Evolutionary conservation across 2,888 invertebrate genomes (phyloP), one percentile per base, ranked within the genome.

Genomic region (Drosophila merina): DNA sequence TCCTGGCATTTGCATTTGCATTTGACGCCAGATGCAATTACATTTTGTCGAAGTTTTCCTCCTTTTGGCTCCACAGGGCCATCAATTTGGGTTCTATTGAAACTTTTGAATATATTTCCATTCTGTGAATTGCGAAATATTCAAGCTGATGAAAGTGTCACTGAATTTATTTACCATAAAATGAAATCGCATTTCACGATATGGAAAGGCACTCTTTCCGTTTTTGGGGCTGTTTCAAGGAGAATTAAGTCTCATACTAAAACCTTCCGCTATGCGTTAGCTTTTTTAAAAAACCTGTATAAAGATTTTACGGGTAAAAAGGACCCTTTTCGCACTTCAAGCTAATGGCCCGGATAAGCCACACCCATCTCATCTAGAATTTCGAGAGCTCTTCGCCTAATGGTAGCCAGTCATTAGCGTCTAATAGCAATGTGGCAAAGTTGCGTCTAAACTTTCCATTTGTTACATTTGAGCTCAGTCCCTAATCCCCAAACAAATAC

Each of bases 131-230:
- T 58, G 26, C 49, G 51, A 66, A 60, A 63, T 77, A 64, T 58
- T 62, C 64, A n/a, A 20, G 36, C 28, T n/a, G 33, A 52, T 48
- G n/a, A 48, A 59, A 30, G 63, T 52, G 45, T 47, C 40, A 52
- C 50, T 55, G 68, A 72, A 87, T 85, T 81, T 80, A 81, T 85
- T 81, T 85, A 57, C 47, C 73, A 66, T 56, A 33, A 59, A 79
- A 73, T 86, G 76, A 83, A 86, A 86, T 82, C 60, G 59, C 69
- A 79, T 74, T 80, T 76, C 25, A 25, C n/a, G 49, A 71, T 58
- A 70, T 57, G 59, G 59, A 49, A 44, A 59, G 30, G n/a, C 4
- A 25, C 4, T 20, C 20, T 20, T 44, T 25, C 9, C 20, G 20
- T 8, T 42, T 14, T 20, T 42, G 8, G 14, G 12, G 9, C 33